Evolutionary conservation across 2,888 invertebrate genomes (phyloP), one percentile per base, ranked within the genome.

Genomic region (Copidosoma aretas): DNA sequence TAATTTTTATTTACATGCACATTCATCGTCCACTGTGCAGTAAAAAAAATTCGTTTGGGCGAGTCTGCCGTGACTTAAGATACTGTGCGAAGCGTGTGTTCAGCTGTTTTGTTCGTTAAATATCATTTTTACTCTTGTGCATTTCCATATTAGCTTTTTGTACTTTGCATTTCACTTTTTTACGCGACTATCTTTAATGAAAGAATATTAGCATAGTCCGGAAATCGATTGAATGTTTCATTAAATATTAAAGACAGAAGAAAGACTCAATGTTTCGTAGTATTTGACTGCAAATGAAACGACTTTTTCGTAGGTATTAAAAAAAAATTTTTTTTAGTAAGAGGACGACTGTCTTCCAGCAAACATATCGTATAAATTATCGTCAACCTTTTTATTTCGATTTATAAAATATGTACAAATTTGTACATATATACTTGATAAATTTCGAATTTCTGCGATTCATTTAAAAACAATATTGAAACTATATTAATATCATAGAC

Each of bases 401-500:
- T 58, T 53, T 58, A 32, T 32, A 32, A 19, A 21, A 10, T 71
- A 59, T 68, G 62, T 68, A 65, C 61, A 64, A 65, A 63, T 19
- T 14, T 68, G 65, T 71, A 68, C 65, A 71, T 71, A 71, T 22
- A 17, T 24, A 54, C 59, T 64, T 56, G 19, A 12, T 39, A 61
- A 68, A 71, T 71, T 62, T 19, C 64, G 25, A 46, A 21, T 67
- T 67, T 64, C 68, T 71, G 69, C 64, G 64, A 67, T 72, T 71
- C 46, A 65, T 14, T 60, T 60, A 43, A 43, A 41, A 52, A 49
- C 64, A 32, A 64, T 41, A 64, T 61, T n/a, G 24, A 32, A 59
- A 64, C 68, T 51, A 71, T 51, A 71, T 69, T 61, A 64, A 70
- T 72, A 72, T 72, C 69, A 72, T 56, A 53, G 41, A 22, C 57